Evolutionary conservation across 1,140 invertebrate genomes (phyloP), one percentile per base, ranked within the genome.

Genomic region (Leptinotarsa undecemlineata): DNA sequence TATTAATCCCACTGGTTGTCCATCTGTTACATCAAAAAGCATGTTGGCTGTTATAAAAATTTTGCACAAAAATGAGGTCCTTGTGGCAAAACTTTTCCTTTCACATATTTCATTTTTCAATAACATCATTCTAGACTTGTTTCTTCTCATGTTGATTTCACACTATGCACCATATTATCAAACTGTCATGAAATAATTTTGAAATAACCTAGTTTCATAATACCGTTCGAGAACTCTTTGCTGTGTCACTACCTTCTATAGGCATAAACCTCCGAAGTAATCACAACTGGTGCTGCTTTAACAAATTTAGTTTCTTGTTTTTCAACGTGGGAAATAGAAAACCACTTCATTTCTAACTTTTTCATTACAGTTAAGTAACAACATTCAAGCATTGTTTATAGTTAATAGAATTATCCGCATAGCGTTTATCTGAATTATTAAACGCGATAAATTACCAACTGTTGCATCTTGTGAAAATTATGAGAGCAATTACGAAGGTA

Each of bases 401-500:
- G 51, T 17, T 57, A 57, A 57, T 57, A 17, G 14, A 3, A 57
- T 57, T 57, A 57, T 57, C 2, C n/a, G 51, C n/a, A 15, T 6
- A 17, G 51, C 51, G 51, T 57, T 57, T 57, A 57, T 57, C 2
- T 57, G 15, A 57, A 57, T 57, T 57, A 57, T 57, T 57, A 57
- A 57, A 57, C 51, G 51, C 15, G 51, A 15, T 57, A 15, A n/a
- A 57, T 57, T 57, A 57, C n/a, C 14, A 57, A 57, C 51, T 57
- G n/a, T 17, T 57, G 51, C 51, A 17, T 57, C 51, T 57, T 57
- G 51, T 57, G 51, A 57, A 57, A 57, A 57, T 57, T 57, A 57
- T 17, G 51, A n/a, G 14, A 57, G 51, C 51, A 57, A 57, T 57
- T 57, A 57, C 51, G 51, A 57, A 57, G 51, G 51, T 57, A 57